phyloP scores from a whole-genome alignment of 1,140 invertebrate species.

The Dreissena rostriformis region DNA sequence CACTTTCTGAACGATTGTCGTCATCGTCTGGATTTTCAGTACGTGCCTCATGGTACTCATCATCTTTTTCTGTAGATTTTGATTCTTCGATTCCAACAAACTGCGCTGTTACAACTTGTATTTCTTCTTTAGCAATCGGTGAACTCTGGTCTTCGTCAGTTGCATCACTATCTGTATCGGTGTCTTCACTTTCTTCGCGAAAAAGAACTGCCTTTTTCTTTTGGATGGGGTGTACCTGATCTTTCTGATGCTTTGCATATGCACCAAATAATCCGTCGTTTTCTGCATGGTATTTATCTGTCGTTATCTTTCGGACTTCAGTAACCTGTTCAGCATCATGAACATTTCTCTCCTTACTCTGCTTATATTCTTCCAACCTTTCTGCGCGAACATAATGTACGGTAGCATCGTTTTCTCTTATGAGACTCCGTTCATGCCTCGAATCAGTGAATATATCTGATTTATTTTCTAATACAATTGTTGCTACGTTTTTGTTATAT shows the following conservation, averaged over 20 bases:
- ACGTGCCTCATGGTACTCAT: no score
- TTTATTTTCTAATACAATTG: not conserved
- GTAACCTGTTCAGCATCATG: not conserved
- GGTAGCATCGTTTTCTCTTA: not conserved
- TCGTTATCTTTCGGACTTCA: not conserved
- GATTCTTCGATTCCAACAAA: no score
- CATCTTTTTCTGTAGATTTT: no score
- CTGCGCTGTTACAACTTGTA: no score
- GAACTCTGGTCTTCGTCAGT: no score
- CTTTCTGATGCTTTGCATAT: constrained; percentile 5
- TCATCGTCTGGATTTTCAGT: no score
- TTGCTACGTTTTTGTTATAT: not conserved
- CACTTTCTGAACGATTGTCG: no score
- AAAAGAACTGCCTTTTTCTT: not conserved
- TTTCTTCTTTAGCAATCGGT: no score
- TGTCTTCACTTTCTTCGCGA: not conserved
- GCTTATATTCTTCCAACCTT: not conserved
- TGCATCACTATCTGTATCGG: not conserved
- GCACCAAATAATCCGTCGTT: constrained; percentile 8
- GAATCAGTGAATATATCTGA: not conserved
- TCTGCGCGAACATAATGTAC: constrained; percentile 28
- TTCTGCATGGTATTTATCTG: not conserved
- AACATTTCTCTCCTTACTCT: not conserved
- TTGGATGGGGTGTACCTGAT: not conserved
- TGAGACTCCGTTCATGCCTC: not conserved